phyloP scores from a whole-genome alignment of 2,113 vertebrate genomes.

The Platichthys stellatus region DNA sequence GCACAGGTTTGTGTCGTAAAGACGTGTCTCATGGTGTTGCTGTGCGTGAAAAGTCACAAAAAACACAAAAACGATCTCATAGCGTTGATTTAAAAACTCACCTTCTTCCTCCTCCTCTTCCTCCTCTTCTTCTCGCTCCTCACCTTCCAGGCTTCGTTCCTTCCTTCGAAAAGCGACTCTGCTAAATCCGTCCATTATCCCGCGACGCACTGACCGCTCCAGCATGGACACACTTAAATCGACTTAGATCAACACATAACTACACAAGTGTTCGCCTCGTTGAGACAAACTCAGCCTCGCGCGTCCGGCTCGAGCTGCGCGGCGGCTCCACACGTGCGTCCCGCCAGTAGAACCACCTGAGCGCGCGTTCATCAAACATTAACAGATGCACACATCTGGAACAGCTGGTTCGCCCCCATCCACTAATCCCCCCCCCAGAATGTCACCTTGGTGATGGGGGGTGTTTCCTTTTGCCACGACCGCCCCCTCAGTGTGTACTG shows the following conservation, averaged over 20 bases:
- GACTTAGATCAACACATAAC: background rate
- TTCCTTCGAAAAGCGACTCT: constrained; percentile 75
- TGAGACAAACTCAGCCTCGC: background rate
- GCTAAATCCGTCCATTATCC: constrained; percentile 69
- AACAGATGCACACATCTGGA: background rate
- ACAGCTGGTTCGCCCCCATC: background rate
- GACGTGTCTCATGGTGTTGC: background rate
- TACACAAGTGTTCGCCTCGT: too few species aligned
- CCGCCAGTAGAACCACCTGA: too few species aligned
- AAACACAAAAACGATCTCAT: too few species aligned
- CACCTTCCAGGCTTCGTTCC: constrained; percentile 36
- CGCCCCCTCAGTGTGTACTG: background rate
- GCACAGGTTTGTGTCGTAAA: background rate
- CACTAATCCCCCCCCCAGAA: background rate
- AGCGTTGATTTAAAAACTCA: too few species aligned
- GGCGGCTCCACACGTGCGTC: background rate
- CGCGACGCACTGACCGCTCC: constrained; percentile 6
- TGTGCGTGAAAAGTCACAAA: background rate
- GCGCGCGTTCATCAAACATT: too few species aligned
- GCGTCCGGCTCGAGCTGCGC: constrained; percentile 2
- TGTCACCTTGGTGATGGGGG: constrained; percentile 14
- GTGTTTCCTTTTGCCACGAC: constrained; percentile 21
- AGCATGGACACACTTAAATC: constrained; percentile 40
- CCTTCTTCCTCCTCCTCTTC: too few species aligned
- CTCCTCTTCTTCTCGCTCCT: constrained; percentile 9